Evolutionary conservation across 2,888 invertebrate genomes (phyloP).

Genomic region (Metacarcinus magister): DNA sequence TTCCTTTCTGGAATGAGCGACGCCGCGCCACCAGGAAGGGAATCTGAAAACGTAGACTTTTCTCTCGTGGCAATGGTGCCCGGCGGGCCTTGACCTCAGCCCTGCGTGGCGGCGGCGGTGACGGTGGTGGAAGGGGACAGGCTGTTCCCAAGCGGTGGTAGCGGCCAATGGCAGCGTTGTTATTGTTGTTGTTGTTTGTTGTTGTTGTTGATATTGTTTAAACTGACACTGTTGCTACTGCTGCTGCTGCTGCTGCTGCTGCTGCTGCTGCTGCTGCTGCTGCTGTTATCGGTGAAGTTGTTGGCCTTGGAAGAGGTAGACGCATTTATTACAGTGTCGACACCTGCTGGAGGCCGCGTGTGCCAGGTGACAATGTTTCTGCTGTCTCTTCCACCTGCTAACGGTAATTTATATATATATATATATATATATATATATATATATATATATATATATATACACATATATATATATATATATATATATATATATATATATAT

Average conservation of each 20-base stretch:
- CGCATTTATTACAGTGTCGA: background rate
- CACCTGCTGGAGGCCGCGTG: conserved; percentile 5
- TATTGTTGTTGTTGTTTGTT: background rate
- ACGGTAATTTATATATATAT: background rate
- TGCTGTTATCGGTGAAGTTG: background rate
- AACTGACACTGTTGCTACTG: background rate
- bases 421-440: too few species aligned
- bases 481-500: too few species aligned
- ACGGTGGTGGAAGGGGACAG: background rate
- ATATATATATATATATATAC: too few species aligned
- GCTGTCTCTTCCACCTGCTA: background rate
- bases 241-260: background rate
- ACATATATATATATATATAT: too few species aligned
- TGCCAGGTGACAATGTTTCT: background rate
- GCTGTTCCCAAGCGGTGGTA: background rate
- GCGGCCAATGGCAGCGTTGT: background rate
- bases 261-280: background rate
- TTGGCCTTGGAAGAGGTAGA: background rate
- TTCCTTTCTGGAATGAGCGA: background rate
- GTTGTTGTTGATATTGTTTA: background rate
- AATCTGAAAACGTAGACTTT: background rate
- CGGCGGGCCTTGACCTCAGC: conserved; percentile 36
- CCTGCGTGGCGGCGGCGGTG: conserved; percentile 8
- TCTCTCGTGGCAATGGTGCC: conserved; percentile 15
- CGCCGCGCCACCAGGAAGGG: background rate